Base-by-base conservation (phyloP, 37 sponge, comb jelly and placozoan species). In the Halichondria panicea region DNA sequence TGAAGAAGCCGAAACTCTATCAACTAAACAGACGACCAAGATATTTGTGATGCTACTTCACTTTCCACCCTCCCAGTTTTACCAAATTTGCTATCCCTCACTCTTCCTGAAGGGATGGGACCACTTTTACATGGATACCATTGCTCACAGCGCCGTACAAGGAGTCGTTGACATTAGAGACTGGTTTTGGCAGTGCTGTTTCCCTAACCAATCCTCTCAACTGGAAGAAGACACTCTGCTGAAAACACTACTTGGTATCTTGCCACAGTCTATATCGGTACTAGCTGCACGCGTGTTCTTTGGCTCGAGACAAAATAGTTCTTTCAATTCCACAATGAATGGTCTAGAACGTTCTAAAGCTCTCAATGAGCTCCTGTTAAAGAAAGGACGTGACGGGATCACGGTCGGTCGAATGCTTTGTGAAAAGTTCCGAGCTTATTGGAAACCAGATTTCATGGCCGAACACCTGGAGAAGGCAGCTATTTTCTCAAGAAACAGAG, bases 21-120 rank as follows among this genome's bases (percentile, higher is more conserved):
- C 27, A 24, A 24, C 27, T 4, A 46, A 40, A 2, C 28, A 65
- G 28, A 35, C 21, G 21, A n/a, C 27, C 43, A 84, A 95, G 61
- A 57, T 87, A 19, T 89, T 87, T 71, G 77, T 95, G 9, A 39
- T 95, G 27, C 77, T 95, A 41, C 96, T 95, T 0, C 90, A 94
- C 74, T 94, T 87, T 34, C 91, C 94, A 15, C 84, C 90, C 15
- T 64, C 87, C 0, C 43, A 73, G 32, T 87, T 89, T 54, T 82
- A 76, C 43, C 54, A 85, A 1, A 63, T 82, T 11, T 88, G 96
- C 71, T 95, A 95, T 62, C 96, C 92, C 3, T 74, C 92, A 18
- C 65, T 82, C 27, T 95, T 95, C 76, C 89, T 95, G 70, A 63
- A 85, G 59, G 92, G 96, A 11, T 95, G 96, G 96, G 87, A 89